A percentile compares a stretch with the other conserved stretches of the same genome.
These are phyloP conservation scores for Nibea coibor DNA, from an alignment of 2,113 vertebrate genomes.

Conservation along the genomic window DNA sequence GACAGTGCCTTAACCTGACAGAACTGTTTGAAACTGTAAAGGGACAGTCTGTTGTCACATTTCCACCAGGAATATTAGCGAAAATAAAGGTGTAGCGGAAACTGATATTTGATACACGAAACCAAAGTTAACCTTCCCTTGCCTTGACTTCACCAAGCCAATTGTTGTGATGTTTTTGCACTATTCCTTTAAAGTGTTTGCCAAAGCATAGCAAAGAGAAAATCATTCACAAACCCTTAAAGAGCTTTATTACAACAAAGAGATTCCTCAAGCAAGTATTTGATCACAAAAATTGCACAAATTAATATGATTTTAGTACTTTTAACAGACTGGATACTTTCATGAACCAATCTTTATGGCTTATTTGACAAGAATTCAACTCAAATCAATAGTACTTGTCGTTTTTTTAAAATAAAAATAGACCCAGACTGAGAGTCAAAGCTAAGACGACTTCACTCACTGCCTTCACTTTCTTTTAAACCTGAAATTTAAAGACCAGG, in stretches of 20 bases:
- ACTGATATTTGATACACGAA: neutral
- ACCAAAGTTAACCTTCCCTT: conserved; percentile 33
- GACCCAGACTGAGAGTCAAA: neutral
- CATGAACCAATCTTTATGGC: neutral
- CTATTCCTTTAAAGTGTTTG: conserved; percentile 44
- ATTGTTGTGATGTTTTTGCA: conserved; percentile 16
- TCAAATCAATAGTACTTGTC: neutral
- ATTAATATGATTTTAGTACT: neutral
- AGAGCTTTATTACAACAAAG: neutral
- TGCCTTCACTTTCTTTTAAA: neutral
- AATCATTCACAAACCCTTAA: neutral
- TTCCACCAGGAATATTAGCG: conserved; percentile 1
- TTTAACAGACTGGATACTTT: neutral
- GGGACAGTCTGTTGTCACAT: conserved; percentile 41
- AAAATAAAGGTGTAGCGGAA: neutral
- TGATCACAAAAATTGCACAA: neutral
- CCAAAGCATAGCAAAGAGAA: conserved; percentile 34
- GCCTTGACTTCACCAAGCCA: conserved; percentile 26
- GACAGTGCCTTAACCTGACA: conserved; percentile 54
- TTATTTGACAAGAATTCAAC: neutral
- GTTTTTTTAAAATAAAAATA: too few species aligned
- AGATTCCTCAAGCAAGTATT: neutral
- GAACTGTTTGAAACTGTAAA: conserved; percentile 39
- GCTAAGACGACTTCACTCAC: neutral
- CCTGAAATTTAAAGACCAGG: neutral